Evolutionary conservation across 2,888 invertebrate species (phyloP).

Genomic region (Leptinotarsa haldemani): DNA sequence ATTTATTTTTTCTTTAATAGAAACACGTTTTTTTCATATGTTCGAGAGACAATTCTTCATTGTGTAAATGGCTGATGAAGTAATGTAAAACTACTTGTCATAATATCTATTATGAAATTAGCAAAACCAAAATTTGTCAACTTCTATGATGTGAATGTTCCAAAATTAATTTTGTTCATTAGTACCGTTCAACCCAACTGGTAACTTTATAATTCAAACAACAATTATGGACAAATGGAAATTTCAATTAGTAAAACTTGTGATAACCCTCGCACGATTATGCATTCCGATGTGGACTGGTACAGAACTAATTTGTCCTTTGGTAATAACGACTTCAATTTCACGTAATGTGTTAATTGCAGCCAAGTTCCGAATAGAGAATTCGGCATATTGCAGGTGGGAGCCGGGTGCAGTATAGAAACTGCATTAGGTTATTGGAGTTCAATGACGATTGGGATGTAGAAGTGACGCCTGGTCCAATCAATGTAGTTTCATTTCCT

Average conservation of each 20-base stretch:
- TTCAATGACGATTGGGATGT: constrained; percentile 13
- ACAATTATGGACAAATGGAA: not conserved
- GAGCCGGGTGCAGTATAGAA: not conserved
- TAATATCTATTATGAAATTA: too few relatives aligned
- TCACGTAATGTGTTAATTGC: constrained; percentile 18
- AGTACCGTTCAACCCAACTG: not conserved
- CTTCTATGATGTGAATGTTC: not conserved
- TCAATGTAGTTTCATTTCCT: not conserved
- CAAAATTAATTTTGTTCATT: not conserved
- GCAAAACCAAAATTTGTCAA: too few relatives aligned
- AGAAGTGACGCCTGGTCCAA: not conserved
- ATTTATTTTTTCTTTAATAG: too few relatives aligned
- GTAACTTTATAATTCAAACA: not conserved
- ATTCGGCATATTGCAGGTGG: constrained; percentile 5
- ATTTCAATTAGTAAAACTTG: constrained; percentile 9
- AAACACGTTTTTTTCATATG: too few relatives aligned
- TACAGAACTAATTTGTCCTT: constrained; percentile 7
- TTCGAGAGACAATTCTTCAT: too few relatives aligned
- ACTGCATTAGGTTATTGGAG: not conserved
- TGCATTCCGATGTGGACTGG: not conserved
- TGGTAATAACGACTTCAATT: constrained; percentile 5
- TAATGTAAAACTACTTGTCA: too few relatives aligned
- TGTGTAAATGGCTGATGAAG: too few relatives aligned
- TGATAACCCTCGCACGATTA: not conserved
- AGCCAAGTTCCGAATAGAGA: constrained; percentile 15